Evolutionary conservation across 2,113 vertebrate species (phyloP).

Genomic region (Tyrannus savana): DNA sequence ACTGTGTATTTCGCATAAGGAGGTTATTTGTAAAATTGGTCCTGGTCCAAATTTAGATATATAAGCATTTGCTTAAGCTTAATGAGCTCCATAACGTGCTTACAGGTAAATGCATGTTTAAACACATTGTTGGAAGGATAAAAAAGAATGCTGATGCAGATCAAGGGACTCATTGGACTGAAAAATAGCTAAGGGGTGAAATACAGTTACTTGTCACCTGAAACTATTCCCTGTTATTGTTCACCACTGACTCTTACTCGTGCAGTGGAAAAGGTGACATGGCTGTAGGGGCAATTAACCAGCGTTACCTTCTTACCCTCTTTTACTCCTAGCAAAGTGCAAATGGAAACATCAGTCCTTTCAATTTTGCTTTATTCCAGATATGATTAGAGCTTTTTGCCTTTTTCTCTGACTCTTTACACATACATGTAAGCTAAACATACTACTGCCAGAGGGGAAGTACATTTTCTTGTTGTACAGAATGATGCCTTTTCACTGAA

Average conservation of each 20-base stretch:
- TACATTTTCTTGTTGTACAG: background rate
- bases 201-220: background rate
- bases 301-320: background rate
- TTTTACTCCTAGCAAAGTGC: background rate
- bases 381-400: background rate
- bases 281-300: background rate
- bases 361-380: background rate
- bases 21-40: conserved; percentile 6
- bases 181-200: background rate
- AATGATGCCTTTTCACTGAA: background rate
- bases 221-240: background rate
- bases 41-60: background rate
- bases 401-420: background rate
- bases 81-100: background rate
- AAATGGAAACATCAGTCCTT: background rate
- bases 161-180: background rate
- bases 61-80: background rate
- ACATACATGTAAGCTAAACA: background rate
- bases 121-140: background rate
- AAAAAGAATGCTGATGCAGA: background rate
- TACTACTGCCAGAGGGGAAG: background rate
- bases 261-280: background rate
- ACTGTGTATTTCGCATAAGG: background rate
- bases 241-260: background rate
- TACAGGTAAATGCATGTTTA: conserved; percentile 4